Conservation (phyloP, 92 coral and sea anemone genomes). For the Phenganax subtilis region DNA sequence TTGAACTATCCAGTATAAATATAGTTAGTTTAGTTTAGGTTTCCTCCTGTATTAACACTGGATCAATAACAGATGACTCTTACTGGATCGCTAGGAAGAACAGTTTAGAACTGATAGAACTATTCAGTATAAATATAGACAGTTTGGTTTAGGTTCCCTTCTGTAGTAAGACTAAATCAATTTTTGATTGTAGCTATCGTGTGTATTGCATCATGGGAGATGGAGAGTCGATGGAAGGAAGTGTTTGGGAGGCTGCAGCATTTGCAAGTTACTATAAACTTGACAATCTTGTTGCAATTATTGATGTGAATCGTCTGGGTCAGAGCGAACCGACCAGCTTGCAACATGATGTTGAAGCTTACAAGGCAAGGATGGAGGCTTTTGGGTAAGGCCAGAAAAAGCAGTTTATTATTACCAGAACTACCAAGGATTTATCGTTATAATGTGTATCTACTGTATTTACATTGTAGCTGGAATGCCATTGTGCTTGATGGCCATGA, state of each 20-base stretch:
- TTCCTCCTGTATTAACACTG: too few relatives aligned
- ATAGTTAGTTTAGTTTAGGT: too few relatives aligned
- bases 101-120: too few relatives aligned
- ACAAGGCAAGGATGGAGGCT: constrained; percentile 84
- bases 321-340: constrained; percentile 91
- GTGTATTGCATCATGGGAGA: constrained; percentile 87
- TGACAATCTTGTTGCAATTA: constrained; percentile 87
- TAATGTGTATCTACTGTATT: not conserved
- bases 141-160: not conserved
- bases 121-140: too few relatives aligned
- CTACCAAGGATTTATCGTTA: not conserved
- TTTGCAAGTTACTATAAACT: constrained; percentile 89
- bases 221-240: constrained; percentile 92
- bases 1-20: too few relatives aligned
- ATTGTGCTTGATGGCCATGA: constrained; percentile 88
- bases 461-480: constrained; percentile 62
- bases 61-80: too few relatives aligned
- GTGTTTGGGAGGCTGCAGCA: constrained; percentile 96
- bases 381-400: constrained; percentile 64
- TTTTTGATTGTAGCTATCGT: constrained; percentile 62
- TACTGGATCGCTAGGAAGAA: too few relatives aligned
- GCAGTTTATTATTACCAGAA: not conserved
- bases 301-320: constrained; percentile 96
- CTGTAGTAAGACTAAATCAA: not conserved
- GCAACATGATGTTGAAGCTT: constrained; percentile 68